Conservation (phyloP, 1,140 invertebrate species). For the Telenomus remus region DNA sequence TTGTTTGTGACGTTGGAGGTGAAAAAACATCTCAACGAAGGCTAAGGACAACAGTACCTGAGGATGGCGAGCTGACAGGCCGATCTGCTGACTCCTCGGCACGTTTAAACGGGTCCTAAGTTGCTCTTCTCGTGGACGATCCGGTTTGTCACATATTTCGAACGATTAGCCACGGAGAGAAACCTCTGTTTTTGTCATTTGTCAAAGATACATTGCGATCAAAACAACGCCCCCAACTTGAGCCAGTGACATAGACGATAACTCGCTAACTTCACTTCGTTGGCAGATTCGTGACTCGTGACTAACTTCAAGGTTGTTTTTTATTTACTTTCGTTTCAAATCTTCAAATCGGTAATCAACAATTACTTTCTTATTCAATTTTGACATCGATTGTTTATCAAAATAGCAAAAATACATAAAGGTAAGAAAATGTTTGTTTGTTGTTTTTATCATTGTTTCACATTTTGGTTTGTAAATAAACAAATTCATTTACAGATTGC, state of each 20-base stretch:
- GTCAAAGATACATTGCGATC: slow-evolving; percentile 26
- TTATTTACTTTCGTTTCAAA: too few species aligned
- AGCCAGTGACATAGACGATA: slow-evolving; percentile 5
- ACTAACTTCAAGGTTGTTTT: background rate
- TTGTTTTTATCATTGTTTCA: too few species aligned
- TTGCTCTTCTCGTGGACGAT: background rate
- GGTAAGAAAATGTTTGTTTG: too few species aligned
- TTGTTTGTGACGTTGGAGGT: too few species aligned
- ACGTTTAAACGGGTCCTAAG: too few species aligned
- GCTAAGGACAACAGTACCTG: slow-evolving; percentile 7
- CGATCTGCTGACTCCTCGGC: too few species aligned
- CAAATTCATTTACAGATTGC: slow-evolving; percentile 6
- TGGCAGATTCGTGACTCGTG: background rate
- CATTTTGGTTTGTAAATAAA: background rate
- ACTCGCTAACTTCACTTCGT: background rate
- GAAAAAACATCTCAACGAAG: background rate
- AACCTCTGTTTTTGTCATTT: slow-evolving; percentile 11
- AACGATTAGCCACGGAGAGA: background rate
- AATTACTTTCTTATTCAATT: too few species aligned
- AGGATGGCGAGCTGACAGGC: background rate
- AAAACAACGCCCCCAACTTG: slow-evolving; percentile 45
- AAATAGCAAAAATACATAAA: too few species aligned
- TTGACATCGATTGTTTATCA: too few species aligned
- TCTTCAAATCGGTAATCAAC: too few species aligned
- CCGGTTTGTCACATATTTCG: slow-evolving; percentile 15